Evolutionary conservation across 1,140 invertebrate genomes (phyloP), one percentile per base, ranked within the genome.

Genomic region (Forficula auricularia): DNA sequence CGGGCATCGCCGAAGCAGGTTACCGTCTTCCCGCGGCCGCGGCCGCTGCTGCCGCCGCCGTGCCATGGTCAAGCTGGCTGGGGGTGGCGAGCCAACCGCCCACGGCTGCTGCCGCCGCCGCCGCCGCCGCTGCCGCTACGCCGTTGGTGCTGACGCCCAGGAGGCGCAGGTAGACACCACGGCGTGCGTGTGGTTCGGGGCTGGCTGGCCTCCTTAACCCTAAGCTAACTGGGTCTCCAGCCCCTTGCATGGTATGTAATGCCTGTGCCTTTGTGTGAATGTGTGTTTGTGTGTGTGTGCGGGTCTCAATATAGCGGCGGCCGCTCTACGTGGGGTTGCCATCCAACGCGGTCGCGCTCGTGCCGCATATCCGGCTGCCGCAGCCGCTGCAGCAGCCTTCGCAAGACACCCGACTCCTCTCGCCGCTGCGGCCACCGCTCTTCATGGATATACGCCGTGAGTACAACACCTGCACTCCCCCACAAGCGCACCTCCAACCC

Each of bases 361-460:
- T 54, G 67, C 74, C 33, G 74, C 79, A 20, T 77, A 77, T 58
- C 75, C 80, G 43, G 70, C 79, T 38, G 71, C 75, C 55, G 77
- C 71, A 53, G 77, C 78, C 27, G 73, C 74, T 9, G 63, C 64
- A 42, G 59, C 71, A 30, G 73, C 75, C 22, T 72, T 80, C 47
- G 74, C 78, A 35, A 67, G 79, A 53, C 79, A 79, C 57, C 72
- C 77, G 16, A 70, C 73, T 46, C 75, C 78, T 30, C 63, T 82
- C 47, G 70, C 72, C 27, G 68, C 71, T 15, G 72, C 75, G 48
- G 71, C 73, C 34, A 75, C 75, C 48, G 73, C 76, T 56, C 65
- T 82, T 56, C 75, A 82, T 71, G 76, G 82, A 62, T 83, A 82
- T 64, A 71, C 81, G 60, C 77, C 79, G 79, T 82, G 75, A 81